Evolutionary conservation across 2,888 invertebrate genomes (phyloP).

Genomic region (Notodonta ziczac): DNA sequence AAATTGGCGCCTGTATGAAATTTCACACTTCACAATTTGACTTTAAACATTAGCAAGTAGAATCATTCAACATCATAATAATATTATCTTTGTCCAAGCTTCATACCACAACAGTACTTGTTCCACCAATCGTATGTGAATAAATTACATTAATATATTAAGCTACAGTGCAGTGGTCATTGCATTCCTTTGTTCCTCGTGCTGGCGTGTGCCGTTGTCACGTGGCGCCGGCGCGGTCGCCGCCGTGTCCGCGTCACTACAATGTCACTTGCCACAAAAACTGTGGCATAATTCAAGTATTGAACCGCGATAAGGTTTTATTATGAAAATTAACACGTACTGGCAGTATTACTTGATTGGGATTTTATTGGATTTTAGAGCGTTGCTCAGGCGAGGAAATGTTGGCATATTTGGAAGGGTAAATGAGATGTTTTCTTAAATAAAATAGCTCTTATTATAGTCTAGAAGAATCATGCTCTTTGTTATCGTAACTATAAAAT

Average conservation of each 20-base stretch:
- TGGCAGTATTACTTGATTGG: neutral
- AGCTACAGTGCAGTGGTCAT: conserved; percentile 24
- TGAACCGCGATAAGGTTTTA: conserved; percentile 1
- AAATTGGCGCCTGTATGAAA: too few species aligned
- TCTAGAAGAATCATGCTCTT: too few species aligned
- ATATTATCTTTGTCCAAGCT: neutral
- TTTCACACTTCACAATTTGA: neutral
- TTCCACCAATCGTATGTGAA: conserved; percentile 17
- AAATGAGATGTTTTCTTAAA: neutral
- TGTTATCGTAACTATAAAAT: too few species aligned
- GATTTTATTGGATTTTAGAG: neutral
- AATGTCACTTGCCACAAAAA: conserved; percentile 20
- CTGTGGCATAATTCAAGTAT: conserved; percentile 3
- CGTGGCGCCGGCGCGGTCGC: conserved; percentile 18
- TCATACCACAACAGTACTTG: conserved; percentile 2
- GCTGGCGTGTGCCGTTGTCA: conserved; percentile 32
- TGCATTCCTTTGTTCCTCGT: conserved; percentile 39
- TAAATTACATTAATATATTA: conserved; percentile 20
- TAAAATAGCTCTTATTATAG: neutral
- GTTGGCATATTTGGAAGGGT: neutral
- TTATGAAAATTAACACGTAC: neutral
- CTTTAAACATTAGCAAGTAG: neutral
- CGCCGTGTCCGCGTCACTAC: conserved; percentile 29
- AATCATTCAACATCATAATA: neutral
- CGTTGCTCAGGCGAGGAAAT: neutral